Percentiles rank a stretch among this genome's conserved stretches.
These are phyloP conservation scores for Syrphus vitripennis DNA, from an alignment of 2,888 invertebrate species.

Conservation along the genomic window DNA sequence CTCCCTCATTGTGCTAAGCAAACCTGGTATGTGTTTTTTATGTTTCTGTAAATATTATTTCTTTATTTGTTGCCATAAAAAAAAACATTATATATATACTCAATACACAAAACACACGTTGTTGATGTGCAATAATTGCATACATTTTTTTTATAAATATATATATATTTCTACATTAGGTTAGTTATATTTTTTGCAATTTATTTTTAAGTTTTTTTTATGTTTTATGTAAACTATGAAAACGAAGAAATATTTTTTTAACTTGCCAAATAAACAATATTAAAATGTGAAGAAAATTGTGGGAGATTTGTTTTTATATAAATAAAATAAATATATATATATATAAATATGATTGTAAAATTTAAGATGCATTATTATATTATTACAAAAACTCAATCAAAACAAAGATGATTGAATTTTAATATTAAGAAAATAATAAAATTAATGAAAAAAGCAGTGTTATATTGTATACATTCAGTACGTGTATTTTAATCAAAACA, in stretches of 20 bases:
- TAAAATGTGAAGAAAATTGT: constrained; percentile 46
- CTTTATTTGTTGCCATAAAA: constrained; percentile 46
- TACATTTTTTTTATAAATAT: constrained; percentile 4
- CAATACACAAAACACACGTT: constrained; percentile 32
- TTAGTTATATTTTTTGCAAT: constrained; percentile 52
- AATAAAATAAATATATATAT: constrained; percentile 49
- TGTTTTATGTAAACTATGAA: constrained; percentile 38
- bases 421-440: constrained; percentile 64
- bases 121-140: constrained; percentile 56
- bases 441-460: constrained; percentile 74
- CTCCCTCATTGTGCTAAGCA: constrained; percentile 50
- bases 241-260: constrained; percentile 47
- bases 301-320: constrained; percentile 69
- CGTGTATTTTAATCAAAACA: constrained; percentile 80
- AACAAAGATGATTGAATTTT: constrained; percentile 61
- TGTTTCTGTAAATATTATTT: constrained; percentile 56
- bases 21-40: constrained; percentile 5
- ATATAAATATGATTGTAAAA: constrained; percentile 50
- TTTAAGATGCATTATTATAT: constrained; percentile 66
- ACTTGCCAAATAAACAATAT: constrained; percentile 34
- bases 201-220: constrained; percentile 35
- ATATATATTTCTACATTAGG: constrained; percentile 10
- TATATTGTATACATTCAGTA: constrained; percentile 77
- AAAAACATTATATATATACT: constrained; percentile 4
- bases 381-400: constrained; percentile 34